Conservation (phyloP, 2,113 vertebrate species). For the Amblyornis subalaris region DNA sequence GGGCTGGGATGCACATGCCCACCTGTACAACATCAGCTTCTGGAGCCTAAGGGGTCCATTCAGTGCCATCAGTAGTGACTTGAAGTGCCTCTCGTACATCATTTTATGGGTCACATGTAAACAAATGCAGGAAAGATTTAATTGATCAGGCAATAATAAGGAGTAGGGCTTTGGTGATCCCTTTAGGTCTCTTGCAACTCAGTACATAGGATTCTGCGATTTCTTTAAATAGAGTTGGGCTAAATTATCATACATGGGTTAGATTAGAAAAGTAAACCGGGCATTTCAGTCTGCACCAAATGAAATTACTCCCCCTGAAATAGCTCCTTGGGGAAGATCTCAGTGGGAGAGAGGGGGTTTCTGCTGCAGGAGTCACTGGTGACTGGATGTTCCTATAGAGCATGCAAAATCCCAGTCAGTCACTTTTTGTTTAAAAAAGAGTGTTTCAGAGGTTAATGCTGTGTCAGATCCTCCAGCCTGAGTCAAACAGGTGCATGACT, state of each 20-base stretch:
- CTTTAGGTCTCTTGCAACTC: background rate
- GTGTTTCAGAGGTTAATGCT: background rate
- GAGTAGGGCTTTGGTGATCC: background rate
- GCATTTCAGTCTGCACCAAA: background rate
- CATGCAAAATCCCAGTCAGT: background rate
- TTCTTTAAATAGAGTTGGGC: background rate
- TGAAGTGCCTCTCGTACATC: background rate
- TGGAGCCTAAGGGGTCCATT: background rate
- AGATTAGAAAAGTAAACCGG: background rate
- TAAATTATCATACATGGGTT: background rate
- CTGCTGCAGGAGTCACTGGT: background rate
- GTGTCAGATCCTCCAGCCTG: background rate
- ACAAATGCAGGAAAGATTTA: background rate
- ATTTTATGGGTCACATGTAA: background rate
- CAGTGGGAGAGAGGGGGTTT: background rate
- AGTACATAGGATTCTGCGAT: background rate
- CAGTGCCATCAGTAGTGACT: background rate
- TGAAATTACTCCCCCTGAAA: background rate
- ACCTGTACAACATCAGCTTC: background rate
- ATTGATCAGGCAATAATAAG: background rate
- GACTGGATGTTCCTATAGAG: background rate
- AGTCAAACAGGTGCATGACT: background rate
- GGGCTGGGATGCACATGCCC: background rate
- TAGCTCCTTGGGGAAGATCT: background rate
- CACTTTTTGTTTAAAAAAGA: background rate